phyloP scores from a whole-genome alignment of 1,140 invertebrate species.

The Atta texana region DNA sequence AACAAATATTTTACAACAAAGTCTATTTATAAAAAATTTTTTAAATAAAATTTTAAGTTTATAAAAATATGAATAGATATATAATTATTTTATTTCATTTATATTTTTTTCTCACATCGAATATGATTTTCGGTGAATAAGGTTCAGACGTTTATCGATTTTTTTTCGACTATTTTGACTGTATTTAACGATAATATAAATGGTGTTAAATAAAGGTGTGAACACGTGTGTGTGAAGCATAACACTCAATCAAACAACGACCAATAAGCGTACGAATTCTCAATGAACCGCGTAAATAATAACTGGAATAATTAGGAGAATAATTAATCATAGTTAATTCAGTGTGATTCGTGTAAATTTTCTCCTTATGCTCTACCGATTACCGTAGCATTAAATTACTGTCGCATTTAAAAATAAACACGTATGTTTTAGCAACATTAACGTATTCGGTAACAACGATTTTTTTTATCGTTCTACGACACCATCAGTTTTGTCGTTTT shows the following conservation, averaged over 20 bases:
- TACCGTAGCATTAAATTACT: constrained; percentile 15
- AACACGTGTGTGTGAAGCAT: neutral
- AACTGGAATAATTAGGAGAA: constrained; percentile 52
- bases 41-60: neutral
- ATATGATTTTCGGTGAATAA: neutral
- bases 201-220: neutral
- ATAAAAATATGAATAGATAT: neutral
- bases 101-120: neutral
- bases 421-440: neutral
- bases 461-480: constrained; percentile 55
- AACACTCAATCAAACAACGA: neutral
- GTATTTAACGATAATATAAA: constrained; percentile 12
- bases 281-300: constrained; percentile 23
- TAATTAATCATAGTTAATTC: constrained; percentile 56
- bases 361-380: constrained; percentile 21
- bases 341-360: constrained; percentile 23
- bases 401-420: constrained; percentile 14
- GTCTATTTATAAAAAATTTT: no score
- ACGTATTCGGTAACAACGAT: constrained; percentile 19
- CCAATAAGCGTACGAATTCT: constrained; percentile 22
- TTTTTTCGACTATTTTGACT: neutral
- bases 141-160: neutral
- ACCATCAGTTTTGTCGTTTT: neutral
- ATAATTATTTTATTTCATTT: neutral
- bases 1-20: no score